Conservation (phyloP, 1,140 invertebrate genomes). For the Ganaspis sp. region DNA sequence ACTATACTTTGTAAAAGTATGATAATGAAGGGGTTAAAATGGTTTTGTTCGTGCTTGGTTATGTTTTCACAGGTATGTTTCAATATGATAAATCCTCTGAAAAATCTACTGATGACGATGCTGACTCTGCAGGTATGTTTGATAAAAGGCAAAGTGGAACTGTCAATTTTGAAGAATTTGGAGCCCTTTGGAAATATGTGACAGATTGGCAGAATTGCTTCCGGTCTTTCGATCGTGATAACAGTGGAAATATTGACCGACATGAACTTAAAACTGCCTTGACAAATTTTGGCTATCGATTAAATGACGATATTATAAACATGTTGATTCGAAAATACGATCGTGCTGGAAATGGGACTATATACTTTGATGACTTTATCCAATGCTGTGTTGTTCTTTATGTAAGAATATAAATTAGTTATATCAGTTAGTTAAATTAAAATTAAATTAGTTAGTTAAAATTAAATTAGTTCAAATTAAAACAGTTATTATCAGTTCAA, state of each 20-base stretch:
- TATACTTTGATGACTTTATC: slow-evolving; percentile 99
- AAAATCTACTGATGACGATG: slow-evolving; percentile 23
- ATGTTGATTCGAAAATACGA: slow-evolving; percentile 96
- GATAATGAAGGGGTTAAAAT: slow-evolving; percentile 28
- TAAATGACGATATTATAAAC: slow-evolving; percentile 90
- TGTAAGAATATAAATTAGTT: slow-evolving; percentile 80
- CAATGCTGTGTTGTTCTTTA: slow-evolving; percentile 95
- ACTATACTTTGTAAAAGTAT: background rate
- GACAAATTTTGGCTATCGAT: slow-evolving; percentile 93
- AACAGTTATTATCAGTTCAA: too few species aligned
- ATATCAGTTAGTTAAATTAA: background rate
- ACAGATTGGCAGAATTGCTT: slow-evolving; percentile 99
- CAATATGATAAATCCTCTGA: slow-evolving; percentile 67
- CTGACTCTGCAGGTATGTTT: slow-evolving; percentile 92
- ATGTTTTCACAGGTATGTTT: slow-evolving; percentile 71
- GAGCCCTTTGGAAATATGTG: slow-evolving; percentile 97
- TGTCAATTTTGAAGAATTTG: slow-evolving; percentile 97
- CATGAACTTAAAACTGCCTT: slow-evolving; percentile 93
- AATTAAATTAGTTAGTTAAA: background rate
- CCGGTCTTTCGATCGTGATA: slow-evolving; percentile 94
- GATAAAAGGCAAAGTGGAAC: slow-evolving; percentile 92
- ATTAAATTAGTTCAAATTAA: slow-evolving; percentile 9
- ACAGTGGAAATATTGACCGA: slow-evolving; percentile 96
- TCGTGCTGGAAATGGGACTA: slow-evolving; percentile 90
- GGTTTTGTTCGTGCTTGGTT: slow-evolving; percentile 52